These are phyloP conservation scores for Ennomos fuscantarius DNA, from an alignment of 2,888 invertebrate species.

Conservation along the genomic window DNA sequence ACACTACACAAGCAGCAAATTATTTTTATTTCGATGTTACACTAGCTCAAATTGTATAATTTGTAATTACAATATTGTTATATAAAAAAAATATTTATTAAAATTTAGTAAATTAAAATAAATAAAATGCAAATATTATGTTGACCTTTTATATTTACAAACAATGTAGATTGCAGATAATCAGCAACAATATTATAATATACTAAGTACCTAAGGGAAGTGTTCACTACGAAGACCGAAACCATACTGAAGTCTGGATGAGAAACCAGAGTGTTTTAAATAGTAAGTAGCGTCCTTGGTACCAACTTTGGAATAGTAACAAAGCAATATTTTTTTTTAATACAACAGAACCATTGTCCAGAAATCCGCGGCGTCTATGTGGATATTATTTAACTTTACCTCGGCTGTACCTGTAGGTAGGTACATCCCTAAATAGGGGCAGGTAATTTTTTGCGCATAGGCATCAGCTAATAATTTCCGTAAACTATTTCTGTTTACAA, in stretches of 20 bases:
- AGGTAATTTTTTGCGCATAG: conserved; percentile 51
- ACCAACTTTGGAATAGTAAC: conserved; percentile 41
- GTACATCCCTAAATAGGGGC: conserved; percentile 44
- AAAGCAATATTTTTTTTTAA: conserved; percentile 48
- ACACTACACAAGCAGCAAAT: too few species aligned
- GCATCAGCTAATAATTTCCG: conserved; percentile 64
- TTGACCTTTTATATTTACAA: conserved; percentile 62
- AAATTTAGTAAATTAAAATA: conserved; percentile 14
- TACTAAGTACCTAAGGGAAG: conserved; percentile 52
- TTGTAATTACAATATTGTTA: conserved; percentile 7
- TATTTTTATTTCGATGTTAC: too few species aligned
- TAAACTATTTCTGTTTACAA: conserved; percentile 75
- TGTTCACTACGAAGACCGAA: conserved; percentile 71
- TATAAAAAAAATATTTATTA: conserved; percentile 4
- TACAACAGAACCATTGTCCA: conserved; percentile 65
- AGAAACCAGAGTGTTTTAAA: conserved; percentile 75
- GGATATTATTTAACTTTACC: conserved; percentile 51
- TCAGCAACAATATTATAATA: conserved; percentile 38
- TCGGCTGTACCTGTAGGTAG: conserved; percentile 39
- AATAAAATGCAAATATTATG: neutral
- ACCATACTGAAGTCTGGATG: conserved; percentile 80
- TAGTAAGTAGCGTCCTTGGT: conserved; percentile 76
- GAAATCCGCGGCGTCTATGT: conserved; percentile 49
- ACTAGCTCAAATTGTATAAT: conserved; percentile 3
- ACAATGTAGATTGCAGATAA: conserved; percentile 51